Conservation (phyloP, 92 coral and sea anemone genomes). For the Porites cylindrica region DNA sequence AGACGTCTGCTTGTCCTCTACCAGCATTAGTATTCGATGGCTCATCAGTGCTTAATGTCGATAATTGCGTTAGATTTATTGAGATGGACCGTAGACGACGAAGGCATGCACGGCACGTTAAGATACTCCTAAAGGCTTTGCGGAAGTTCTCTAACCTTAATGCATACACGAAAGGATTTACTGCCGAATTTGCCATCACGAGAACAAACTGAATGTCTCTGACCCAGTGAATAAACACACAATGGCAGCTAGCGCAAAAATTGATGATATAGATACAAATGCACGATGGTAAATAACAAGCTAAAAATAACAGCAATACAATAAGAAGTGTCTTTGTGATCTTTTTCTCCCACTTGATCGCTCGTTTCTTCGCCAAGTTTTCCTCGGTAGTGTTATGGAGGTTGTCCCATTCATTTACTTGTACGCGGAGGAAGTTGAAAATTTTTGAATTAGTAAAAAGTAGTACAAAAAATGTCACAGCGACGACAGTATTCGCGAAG, state of each 20-base stretch:
- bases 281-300: slow-evolving; percentile 63
- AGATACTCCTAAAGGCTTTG: slow-evolving; percentile 32
- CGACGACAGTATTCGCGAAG: slow-evolving; percentile 75
- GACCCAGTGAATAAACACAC: slow-evolving; percentile 53
- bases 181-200: slow-evolving; percentile 52
- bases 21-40: not conserved
- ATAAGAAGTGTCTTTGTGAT: slow-evolving; percentile 58
- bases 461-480: slow-evolving; percentile 60
- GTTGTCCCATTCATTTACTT: slow-evolving; percentile 45
- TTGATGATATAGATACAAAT: slow-evolving; percentile 49
- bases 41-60: slow-evolving; percentile 1
- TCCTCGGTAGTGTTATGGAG: slow-evolving; percentile 41
- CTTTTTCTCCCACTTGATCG: slow-evolving; percentile 48
- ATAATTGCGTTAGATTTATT: not conserved
- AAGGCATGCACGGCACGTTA: slow-evolving; percentile 25
- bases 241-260: slow-evolving; percentile 46
- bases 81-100: not conserved
- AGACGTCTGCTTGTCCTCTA: not conserved
- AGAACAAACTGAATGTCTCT: slow-evolving; percentile 56
- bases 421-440: slow-evolving; percentile 21
- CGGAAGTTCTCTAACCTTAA: slow-evolving; percentile 55
- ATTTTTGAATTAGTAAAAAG: slow-evolving; percentile 29
- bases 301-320: slow-evolving; percentile 41
- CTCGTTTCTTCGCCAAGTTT: slow-evolving; percentile 42
- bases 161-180: slow-evolving; percentile 60